These are phyloP conservation scores for Pelodytes ibericus DNA, from an alignment of 2,797 vertebrate species.

Conservation along the genomic window DNA sequence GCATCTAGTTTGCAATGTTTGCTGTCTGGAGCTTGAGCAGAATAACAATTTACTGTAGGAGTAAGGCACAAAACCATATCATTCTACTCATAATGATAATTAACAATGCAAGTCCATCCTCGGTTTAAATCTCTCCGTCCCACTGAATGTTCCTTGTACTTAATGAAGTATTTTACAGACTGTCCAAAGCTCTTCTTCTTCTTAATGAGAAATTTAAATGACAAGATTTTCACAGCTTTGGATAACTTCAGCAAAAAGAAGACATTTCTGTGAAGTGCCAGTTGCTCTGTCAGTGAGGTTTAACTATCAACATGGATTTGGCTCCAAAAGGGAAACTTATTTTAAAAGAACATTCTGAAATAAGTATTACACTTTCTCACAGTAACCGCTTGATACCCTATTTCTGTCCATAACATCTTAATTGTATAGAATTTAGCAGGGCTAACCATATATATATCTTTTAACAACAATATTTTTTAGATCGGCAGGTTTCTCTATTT, in stretches of 20 bases:
- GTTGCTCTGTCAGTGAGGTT: slow-evolving; percentile 22
- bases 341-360: slow-evolving; percentile 19
- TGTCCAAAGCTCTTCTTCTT: slow-evolving; percentile 43
- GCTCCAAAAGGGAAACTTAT: slow-evolving; percentile 14
- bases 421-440: no score
- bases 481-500: no score
- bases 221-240: slow-evolving; percentile 25
- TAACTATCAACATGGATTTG: slow-evolving; percentile 11
- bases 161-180: slow-evolving; percentile 45
- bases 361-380: neutral
- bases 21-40: neutral
- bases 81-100: slow-evolving; percentile 5
- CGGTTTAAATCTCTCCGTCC: slow-evolving; percentile 5
- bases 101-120: slow-evolving; percentile 8
- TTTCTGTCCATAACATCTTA: no score
- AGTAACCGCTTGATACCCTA: no score
- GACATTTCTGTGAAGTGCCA: slow-evolving; percentile 37
- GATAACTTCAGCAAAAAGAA: slow-evolving; percentile 35
- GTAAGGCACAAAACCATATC: slow-evolving; percentile 11
- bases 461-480: no score
- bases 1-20: slow-evolving; percentile 3
- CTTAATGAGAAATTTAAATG: slow-evolving; percentile 46
- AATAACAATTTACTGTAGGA: slow-evolving; percentile 28
- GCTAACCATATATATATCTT: no score
- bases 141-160: slow-evolving; percentile 22